These are phyloP conservation scores for Antennarius maculatus DNA, from an alignment of 2,797 vertebrate species.

Conservation along the genomic window DNA sequence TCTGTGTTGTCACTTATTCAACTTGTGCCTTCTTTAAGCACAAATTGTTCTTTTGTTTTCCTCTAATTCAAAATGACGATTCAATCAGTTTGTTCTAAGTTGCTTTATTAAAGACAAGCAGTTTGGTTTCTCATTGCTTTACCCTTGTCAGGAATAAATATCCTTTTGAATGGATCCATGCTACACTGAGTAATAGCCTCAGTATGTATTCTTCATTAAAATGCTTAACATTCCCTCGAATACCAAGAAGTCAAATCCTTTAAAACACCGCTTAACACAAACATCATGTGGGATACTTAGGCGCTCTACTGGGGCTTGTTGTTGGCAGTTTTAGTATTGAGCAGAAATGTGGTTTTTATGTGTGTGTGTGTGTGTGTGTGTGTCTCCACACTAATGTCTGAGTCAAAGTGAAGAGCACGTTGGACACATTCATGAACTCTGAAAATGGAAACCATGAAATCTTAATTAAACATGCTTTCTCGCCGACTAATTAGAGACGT, in stretches of 20 bases:
- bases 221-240: constrained; percentile 72
- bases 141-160: constrained; percentile 40
- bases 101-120: constrained; percentile 26
- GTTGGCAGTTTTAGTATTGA: constrained; percentile 54
- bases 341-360: constrained; percentile 19
- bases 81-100: constrained; percentile 19
- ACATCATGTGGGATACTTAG: constrained; percentile 69
- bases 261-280: constrained; percentile 70
- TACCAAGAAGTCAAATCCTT: constrained; percentile 70
- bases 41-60: constrained; percentile 6
- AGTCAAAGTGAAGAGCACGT: constrained; percentile 44
- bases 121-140: constrained; percentile 46
- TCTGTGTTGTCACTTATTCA: constrained; percentile 30
- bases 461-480: constrained; percentile 28
- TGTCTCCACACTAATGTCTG: constrained; percentile 7
- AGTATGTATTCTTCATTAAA: constrained; percentile 76
- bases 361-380: constrained; percentile 23
- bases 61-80: constrained; percentile 31
- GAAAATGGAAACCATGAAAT: constrained; percentile 25
- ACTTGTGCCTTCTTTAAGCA: constrained; percentile 23
- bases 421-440: constrained; percentile 38
- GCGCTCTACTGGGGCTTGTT: constrained; percentile 62
- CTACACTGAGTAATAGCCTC: constrained; percentile 67
- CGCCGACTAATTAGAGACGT: constrained; percentile 40
- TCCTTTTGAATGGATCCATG: constrained; percentile 66